Base-by-base conservation (phyloP, 2,113 vertebrate species). In the Otus sunia region DNA sequence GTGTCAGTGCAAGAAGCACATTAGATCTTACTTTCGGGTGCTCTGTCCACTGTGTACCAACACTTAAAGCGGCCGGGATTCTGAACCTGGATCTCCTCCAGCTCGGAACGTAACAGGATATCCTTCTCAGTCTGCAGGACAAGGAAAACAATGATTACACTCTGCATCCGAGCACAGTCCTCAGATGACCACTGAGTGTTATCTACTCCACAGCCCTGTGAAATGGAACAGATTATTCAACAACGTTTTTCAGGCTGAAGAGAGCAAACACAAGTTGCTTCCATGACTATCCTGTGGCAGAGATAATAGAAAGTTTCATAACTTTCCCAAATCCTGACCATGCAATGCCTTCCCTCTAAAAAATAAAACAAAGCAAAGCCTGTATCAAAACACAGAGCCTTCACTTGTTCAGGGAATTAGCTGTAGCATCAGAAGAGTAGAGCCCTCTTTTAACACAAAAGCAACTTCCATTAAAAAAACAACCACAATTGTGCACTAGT, bases 11-110 rank as follows among this genome's bases (percentile, higher is more conserved):
- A 52, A 63, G 32, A 1, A 62, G 53, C 26, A 13, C 3, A 22
- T 37, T 27, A 63, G 68, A 12, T 3, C 98, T 98, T 97, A 99
- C 99, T 94, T 12, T 99, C 98, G 8, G 99, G 98, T 3, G 99
- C 98, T 30, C 47, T 98, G 97, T 99, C 99, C 84, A 99, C 41
- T 0, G 99, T 99, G 97, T 98, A 99, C 99, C 99, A 99, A 85
- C 99, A 98, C 94, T 99, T 99, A 82, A 99, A 99, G 29, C 98
- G 98, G 3, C 92, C 21, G 0, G 99, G 98, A 75, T 99, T 79
- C 58, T 98, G 98, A 6, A 95, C 98, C 94, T 98, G 97, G 71
- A 99, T 98, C 56, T 99, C 99, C 50, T 99, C 99, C 88, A 99
- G 97, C 96, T 99, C 99, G 0, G 98, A 91, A 6, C 98, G 98